Percentiles rank a stretch among this genome's conserved stretches.
phyloP scores from a whole-genome alignment of 2,797 vertebrate species.

The Melanotaenia nigrans region DNA sequence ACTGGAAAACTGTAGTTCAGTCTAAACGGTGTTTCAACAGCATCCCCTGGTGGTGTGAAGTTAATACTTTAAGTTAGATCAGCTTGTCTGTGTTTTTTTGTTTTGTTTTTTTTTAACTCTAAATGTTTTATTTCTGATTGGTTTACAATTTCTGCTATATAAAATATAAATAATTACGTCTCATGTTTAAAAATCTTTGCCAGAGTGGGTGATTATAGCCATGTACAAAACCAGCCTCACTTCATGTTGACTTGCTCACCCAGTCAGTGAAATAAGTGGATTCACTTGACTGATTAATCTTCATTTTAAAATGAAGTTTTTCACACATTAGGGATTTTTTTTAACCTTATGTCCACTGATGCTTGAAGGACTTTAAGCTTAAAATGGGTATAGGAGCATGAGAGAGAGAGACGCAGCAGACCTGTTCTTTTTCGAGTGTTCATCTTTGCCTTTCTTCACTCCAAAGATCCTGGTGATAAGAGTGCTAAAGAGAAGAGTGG shows the following conservation, averaged over 20 bases:
- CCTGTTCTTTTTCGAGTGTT: slow-evolving; percentile 96
- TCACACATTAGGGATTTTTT: neutral
- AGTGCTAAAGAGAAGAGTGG: slow-evolving; percentile 96
- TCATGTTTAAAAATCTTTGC: neutral
- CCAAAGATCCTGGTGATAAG: slow-evolving; percentile 97
- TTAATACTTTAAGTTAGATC: neutral
- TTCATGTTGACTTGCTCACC: neutral
- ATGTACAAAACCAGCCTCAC: neutral
- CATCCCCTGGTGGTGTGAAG: slow-evolving; percentile 64
- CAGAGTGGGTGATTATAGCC: neutral
- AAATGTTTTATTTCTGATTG: neutral
- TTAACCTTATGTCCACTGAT: neutral
- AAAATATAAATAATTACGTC: neutral
- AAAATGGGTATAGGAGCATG: neutral
- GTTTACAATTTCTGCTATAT: neutral
- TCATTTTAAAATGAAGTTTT: neutral
- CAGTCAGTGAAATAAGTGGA: neutral
- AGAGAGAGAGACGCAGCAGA: slow-evolving; percentile 61
- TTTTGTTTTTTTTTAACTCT: neutral
- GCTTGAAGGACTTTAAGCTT: neutral
- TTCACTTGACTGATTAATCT: neutral
- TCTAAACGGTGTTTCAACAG: slow-evolving; percentile 62
- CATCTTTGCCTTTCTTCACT: slow-evolving; percentile 94
- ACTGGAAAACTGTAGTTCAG: neutral
- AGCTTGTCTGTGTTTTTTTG: neutral